A percentile compares a stretch with the other conserved stretches of the same genome.
Evolutionary conservation across 2,797 vertebrate genomes (phyloP).

Genomic region (Lates japonicus): DNA sequence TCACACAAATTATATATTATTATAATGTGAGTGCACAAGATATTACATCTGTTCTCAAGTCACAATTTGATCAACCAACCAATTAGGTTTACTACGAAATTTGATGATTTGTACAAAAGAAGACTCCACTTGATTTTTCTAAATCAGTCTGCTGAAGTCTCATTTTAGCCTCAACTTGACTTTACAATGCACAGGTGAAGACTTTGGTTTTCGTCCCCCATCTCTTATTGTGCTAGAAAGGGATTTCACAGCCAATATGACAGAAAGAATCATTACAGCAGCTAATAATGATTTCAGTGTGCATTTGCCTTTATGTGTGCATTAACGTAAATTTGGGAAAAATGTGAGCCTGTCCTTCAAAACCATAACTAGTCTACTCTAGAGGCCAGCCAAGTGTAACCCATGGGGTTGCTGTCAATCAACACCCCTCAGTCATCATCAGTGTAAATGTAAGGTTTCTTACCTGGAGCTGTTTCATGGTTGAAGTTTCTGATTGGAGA

Average conservation of each 20-base stretch:
- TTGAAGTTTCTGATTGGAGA: not conserved
- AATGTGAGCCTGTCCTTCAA: not conserved
- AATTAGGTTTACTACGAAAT: no score
- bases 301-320: not conserved
- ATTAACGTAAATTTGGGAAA: not conserved
- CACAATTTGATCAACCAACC: no score
- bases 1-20: no score
- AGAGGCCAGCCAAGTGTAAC: not conserved
- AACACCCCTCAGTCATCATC: not conserved
- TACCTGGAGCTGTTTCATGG: slow-evolving; percentile 82
- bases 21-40: no score
- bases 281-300: not conserved
- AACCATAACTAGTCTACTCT: not conserved
- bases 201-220: no score
- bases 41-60: no score
- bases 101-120: no score
- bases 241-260: not conserved
- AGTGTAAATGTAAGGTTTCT: slow-evolving; percentile 22
- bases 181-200: no score
- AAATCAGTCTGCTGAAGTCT: no score
- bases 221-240: no score
- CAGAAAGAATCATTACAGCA: not conserved
- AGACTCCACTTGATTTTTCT: no score
- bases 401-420: not conserved
- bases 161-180: no score